phyloP scores from a whole-genome alignment of 1,140 invertebrate species.

The Colletes latitarsis region DNA sequence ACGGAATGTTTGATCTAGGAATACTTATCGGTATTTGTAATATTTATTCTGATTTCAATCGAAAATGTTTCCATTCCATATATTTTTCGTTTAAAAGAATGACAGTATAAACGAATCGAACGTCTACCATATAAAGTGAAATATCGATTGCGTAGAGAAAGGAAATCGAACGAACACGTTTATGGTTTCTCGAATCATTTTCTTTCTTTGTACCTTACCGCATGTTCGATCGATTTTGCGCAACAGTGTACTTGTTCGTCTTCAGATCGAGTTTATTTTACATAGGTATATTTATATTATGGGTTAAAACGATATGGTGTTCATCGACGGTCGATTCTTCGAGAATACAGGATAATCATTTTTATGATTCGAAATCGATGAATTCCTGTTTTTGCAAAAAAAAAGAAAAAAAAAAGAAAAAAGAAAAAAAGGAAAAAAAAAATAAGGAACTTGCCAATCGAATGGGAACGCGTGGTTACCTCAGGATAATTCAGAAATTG shows the following conservation, averaged over 20 bases:
- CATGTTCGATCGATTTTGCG: neutral
- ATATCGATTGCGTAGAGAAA: neutral
- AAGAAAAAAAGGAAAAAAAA: no score
- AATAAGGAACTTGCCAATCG: no score
- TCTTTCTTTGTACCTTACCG: slow-evolving; percentile 13
- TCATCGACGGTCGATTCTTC: neutral
- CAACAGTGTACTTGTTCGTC: slow-evolving; percentile 9
- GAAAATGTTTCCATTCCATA: slow-evolving; percentile 1
- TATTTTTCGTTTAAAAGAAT: neutral
- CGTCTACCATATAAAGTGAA: neutral
- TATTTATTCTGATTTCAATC: slow-evolving; percentile 1
- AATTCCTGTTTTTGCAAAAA: neutral
- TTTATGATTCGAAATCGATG: neutral
- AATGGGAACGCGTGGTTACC: slow-evolving; percentile 1
- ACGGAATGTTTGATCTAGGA: neutral
- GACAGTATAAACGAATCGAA: neutral
- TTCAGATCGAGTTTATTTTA: slow-evolving; percentile 33
- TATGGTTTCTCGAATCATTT: neutral
- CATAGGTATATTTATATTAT: slow-evolving; percentile 23
- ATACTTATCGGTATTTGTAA: slow-evolving; percentile 6
- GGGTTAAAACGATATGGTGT: slow-evolving; percentile 5
- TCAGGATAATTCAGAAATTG: neutral
- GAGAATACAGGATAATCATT: neutral
- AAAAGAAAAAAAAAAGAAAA: neutral
- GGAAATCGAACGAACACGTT: neutral